phyloP scores from a whole-genome alignment of 2,113 vertebrate species.

The Suricata suricatta region DNA sequence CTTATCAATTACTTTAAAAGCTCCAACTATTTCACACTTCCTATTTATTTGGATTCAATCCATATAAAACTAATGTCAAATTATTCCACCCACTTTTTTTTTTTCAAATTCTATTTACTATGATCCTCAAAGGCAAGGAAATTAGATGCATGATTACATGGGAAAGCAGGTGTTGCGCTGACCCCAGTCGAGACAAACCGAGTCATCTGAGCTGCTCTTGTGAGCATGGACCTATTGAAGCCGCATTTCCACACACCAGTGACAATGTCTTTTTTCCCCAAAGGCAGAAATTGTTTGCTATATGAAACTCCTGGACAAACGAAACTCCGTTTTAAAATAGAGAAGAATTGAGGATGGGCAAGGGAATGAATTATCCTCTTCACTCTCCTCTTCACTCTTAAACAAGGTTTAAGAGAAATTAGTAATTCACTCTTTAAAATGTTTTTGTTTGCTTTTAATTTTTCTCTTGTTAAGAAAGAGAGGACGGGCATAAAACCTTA shows the following conservation, averaged over 20 bases:
- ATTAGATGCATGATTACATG: slow-evolving; percentile 63
- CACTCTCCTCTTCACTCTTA: no score
- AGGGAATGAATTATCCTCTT: slow-evolving; percentile 61
- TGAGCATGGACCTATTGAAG: slow-evolving; percentile 60
- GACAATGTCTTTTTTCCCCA: slow-evolving; percentile 71
- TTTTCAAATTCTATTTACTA: slow-evolving; percentile 39
- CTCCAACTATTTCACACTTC: slow-evolving; percentile 3
- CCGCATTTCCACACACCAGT: slow-evolving; percentile 61
- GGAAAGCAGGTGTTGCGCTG: slow-evolving; percentile 68
- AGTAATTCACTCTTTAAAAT: slow-evolving; percentile 62
- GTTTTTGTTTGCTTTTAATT: slow-evolving; percentile 20
- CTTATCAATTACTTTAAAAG: slow-evolving; percentile 27
- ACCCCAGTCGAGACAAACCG: slow-evolving; percentile 66
- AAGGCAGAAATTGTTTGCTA: slow-evolving; percentile 74
- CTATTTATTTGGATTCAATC: slow-evolving; percentile 42
- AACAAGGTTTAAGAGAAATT: slow-evolving; percentile 72
- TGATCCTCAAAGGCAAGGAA: slow-evolving; percentile 42
- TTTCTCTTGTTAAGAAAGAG: slow-evolving; percentile 54
- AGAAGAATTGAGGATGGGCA: slow-evolving; percentile 52
- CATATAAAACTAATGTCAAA: slow-evolving; percentile 53
- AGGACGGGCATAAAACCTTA: slow-evolving; percentile 25
- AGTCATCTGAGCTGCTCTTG: slow-evolving; percentile 68
- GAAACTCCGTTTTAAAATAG: slow-evolving; percentile 78
- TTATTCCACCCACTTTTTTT: slow-evolving; percentile 51
- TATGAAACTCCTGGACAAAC: slow-evolving; percentile 71